These are phyloP conservation scores for Penaeus indicus DNA, from an alignment of 1,140 invertebrate species.

Conservation along the genomic window DNA sequence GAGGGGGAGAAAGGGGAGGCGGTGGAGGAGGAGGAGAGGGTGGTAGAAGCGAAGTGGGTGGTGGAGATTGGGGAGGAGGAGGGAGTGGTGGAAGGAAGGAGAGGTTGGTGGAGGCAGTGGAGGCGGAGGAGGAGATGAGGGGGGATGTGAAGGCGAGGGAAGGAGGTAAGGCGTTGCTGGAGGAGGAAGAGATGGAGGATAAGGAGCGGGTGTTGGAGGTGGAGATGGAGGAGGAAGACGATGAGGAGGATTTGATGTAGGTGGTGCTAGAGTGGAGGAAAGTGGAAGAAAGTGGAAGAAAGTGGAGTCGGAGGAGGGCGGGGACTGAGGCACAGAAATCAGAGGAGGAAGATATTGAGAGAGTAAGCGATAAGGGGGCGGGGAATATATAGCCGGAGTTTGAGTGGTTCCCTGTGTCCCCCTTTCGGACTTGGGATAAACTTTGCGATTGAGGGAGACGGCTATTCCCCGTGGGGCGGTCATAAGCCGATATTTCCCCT, in stretches of 20 bases:
- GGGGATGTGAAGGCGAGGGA: not conserved
- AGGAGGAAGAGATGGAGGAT: not conserved
- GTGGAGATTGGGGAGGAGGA: not conserved
- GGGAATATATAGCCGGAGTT: not conserved
- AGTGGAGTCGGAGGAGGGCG: not conserved
- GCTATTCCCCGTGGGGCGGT: too few relatives aligned
- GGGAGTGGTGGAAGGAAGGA: not conserved
- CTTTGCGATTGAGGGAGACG: constrained; percentile 8
- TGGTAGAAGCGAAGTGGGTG: not conserved
- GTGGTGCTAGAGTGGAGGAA: not conserved
- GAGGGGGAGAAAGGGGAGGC: not conserved
- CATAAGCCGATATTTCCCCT: too few relatives aligned
- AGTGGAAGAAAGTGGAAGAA: not conserved
- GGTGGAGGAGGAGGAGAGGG: not conserved
- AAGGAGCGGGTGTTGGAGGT: not conserved
- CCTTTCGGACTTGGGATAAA: too few relatives aligned
- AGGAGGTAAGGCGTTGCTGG: not conserved
- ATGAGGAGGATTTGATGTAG: not conserved
- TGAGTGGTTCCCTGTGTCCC: too few relatives aligned
- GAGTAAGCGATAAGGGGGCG: not conserved
- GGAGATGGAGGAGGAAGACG: not conserved
- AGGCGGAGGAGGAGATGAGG: not conserved
- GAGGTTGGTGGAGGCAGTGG: too few relatives aligned
- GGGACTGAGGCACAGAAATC: not conserved
- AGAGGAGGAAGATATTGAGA: not conserved